Evolutionary conservation across 2,797 vertebrate genomes (phyloP).

Genomic region (Lacerta bilineata): DNA sequence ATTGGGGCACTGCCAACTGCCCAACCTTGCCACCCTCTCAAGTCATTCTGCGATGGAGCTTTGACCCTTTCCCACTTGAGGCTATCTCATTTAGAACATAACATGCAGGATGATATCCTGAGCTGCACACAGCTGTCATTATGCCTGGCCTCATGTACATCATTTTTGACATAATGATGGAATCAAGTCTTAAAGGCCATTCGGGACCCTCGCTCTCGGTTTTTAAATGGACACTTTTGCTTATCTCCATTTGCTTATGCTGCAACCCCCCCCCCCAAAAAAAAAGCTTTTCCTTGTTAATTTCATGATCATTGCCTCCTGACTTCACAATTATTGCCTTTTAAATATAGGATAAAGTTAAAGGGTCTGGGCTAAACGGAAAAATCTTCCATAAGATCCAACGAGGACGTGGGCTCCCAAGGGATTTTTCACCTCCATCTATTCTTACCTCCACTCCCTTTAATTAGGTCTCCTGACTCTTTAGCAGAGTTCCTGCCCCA

Average conservation of each 20-base stretch:
- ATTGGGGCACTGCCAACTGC: too few species aligned
- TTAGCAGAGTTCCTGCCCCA: slow-evolving; percentile 46
- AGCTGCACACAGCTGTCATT: too few species aligned
- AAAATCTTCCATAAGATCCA: slow-evolving; percentile 19
- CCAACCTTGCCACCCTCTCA: too few species aligned
- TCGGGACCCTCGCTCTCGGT: neutral
- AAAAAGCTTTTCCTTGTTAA: neutral
- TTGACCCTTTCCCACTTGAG: neutral
- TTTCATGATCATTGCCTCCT: neutral
- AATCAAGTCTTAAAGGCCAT: neutral
- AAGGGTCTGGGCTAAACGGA: slow-evolving; percentile 36
- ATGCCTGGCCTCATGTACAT: neutral
- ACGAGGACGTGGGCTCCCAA: slow-evolving; percentile 54
- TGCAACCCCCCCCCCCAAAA: too few species aligned
- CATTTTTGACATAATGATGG: neutral
- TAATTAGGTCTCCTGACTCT: slow-evolving; percentile 70
- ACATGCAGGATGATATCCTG: too few species aligned
- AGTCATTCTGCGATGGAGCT: neutral
- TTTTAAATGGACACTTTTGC: neutral
- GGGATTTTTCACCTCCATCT: slow-evolving; percentile 63
- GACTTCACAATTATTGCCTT: neutral
- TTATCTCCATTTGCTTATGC: neutral
- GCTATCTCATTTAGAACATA: neutral
- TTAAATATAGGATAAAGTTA: slow-evolving; percentile 19
- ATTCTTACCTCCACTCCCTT: slow-evolving; percentile 50